Conservation (phyloP, 2,888 invertebrate genomes). For the Dermolepida albohirtum region DNA sequence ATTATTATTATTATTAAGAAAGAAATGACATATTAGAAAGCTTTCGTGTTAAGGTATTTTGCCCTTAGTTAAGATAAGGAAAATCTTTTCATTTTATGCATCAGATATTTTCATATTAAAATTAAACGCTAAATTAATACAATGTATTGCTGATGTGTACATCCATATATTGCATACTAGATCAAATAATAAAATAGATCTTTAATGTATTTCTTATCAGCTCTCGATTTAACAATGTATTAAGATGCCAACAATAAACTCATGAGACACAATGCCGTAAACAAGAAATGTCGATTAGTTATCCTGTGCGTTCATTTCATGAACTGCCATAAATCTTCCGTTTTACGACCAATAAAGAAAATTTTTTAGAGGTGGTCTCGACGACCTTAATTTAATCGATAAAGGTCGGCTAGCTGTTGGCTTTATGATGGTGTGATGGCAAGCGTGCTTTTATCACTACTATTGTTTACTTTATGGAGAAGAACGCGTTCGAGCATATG, state of each 20-base stretch:
- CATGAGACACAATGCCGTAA: slow-evolving; percentile 13
- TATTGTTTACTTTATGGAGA: slow-evolving; percentile 18
- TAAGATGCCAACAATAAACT: slow-evolving; percentile 19
- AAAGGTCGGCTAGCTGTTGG: slow-evolving; percentile 22
- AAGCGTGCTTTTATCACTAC: neutral
- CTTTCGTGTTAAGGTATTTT: too few species aligned
- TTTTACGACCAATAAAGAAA: slow-evolving; percentile 36
- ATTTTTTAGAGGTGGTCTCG: slow-evolving; percentile 23
- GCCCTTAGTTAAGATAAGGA: too few species aligned
- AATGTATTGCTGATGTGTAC: too few species aligned
- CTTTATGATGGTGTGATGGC: neutral
- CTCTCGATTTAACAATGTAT: too few species aligned
- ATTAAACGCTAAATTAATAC: too few species aligned
- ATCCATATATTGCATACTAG: too few species aligned
- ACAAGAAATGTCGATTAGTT: slow-evolving; percentile 31
- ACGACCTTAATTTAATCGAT: slow-evolving; percentile 39
- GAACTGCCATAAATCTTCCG: slow-evolving; percentile 33
- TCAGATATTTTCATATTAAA: too few species aligned
- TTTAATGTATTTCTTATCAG: too few species aligned
- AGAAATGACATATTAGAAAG: too few species aligned
- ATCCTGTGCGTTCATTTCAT: slow-evolving; percentile 20
- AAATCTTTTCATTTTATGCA: too few species aligned
- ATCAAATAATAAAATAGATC: too few species aligned
- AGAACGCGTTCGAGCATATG: slow-evolving; percentile 8
- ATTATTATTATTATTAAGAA: too few species aligned